These are phyloP conservation scores for Brachypodius melanocephalos DNA, from an alignment of 2,113 vertebrate species.

Conservation along the genomic window DNA sequence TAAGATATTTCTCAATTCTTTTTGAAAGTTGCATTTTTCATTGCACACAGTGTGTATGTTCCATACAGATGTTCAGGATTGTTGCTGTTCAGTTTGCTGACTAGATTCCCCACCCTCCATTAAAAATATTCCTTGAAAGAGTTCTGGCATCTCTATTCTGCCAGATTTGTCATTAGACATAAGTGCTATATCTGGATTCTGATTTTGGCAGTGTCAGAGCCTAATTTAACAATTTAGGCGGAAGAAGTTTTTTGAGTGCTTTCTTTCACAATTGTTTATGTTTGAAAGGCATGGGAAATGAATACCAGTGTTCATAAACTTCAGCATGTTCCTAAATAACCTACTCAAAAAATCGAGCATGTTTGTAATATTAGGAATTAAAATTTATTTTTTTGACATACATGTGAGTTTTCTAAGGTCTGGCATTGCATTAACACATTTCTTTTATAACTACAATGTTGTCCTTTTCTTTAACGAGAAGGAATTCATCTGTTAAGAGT, in stretches of 20 bases:
- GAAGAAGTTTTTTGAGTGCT: not conserved
- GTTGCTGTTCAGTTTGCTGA: not conserved
- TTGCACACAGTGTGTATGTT: not conserved
- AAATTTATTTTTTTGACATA: not conserved
- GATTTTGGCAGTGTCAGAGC: not conserved
- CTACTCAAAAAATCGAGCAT: not conserved
- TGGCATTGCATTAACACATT: not conserved
- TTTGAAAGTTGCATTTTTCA: not conserved
- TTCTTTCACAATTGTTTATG: not conserved
- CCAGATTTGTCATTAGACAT: not conserved
- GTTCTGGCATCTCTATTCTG: not conserved
- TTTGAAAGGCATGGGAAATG: not conserved
- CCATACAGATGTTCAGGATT: not conserved
- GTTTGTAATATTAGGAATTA: not conserved
- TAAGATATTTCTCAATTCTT: slow-evolving; percentile 65
- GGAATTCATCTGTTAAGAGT: fast-evolving
- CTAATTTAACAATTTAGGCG: not conserved
- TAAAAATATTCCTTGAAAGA: not conserved
- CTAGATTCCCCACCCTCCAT: fast-evolving
- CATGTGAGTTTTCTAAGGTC: not conserved
- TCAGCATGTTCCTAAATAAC: not conserved
- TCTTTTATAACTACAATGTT: not conserved
- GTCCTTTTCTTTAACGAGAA: not conserved
- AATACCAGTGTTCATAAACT: not conserved
- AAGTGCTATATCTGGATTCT: not conserved